Evolutionary conservation across 1,140 invertebrate species (phyloP), one percentile per base, ranked within the genome.

Genomic region (Cydia splendana): DNA sequence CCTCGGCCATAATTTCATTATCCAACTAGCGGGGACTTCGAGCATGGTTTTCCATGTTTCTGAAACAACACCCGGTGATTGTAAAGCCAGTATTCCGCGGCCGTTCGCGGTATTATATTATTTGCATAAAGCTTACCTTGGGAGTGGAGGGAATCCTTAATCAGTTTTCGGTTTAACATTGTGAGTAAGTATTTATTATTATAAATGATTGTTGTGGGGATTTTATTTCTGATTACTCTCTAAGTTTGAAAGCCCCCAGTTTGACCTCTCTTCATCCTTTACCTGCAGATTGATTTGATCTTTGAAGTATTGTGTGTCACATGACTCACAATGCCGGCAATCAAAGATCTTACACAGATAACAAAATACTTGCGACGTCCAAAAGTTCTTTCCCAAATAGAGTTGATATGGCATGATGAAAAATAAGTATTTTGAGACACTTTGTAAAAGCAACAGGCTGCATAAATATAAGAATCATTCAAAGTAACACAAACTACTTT

Each of bases 81-180:
- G 34, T n/a, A 45, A 71, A 38, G 67, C 30, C 76, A 51, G 79
- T 84, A 86, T 88, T 87, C 80, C 20, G 75, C 75, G 74, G 79
- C 75, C 81, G 80, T 80, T 79, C 79, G 65, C 75, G 75, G 78
- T 77, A 75, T 82, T 80, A 79, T 78, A 76, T 30, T 79, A 85
- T 88, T 87, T 84, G 80, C 84, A 85, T 88, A 83, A 84, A 82
- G 81, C 80, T 87, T 81, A 84, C 82, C 80, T 82, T 81, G 75
- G 78, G 67, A 67, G 75, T 78, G 77, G 65, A 28, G 75, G 42
- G 82, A 85, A 86, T 85, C 77, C 77, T 65, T 84, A 85, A 87
- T 86, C 75, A 83, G 79, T 84, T 83, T 79, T 74, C 71, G 74
- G 67, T 71, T 71, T 71, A 71, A 71, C 38, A 71, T 34, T 38